Conservation (phyloP, 2,888 invertebrate genomes). For the Netelia fuscicornis region DNA sequence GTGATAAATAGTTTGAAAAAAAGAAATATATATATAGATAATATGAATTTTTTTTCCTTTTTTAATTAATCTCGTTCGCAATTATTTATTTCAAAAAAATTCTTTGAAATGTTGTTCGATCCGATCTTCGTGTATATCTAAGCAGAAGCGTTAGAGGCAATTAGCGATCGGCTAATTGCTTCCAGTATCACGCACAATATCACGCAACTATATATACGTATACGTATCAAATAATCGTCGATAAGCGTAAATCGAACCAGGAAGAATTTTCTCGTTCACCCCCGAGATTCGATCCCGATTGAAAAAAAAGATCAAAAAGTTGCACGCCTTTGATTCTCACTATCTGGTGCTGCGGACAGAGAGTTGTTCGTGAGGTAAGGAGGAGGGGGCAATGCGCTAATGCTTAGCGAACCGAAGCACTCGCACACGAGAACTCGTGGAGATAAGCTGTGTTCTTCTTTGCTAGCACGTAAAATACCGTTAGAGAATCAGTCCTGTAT, state of each 20-base stretch:
- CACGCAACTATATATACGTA: background rate
- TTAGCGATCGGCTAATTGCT: conserved; percentile 44
- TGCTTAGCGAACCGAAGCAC: conserved; percentile 59
- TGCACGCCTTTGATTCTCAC: conserved; percentile 26
- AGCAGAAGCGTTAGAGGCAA: conserved; percentile 1
- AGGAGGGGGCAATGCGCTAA: conserved; percentile 16
- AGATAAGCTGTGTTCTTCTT: conserved; percentile 56
- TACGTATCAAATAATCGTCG: conserved; percentile 5
- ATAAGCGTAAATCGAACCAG: conserved; percentile 45
- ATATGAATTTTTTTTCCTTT: background rate
- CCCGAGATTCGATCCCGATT: conserved; percentile 48
- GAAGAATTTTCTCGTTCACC: conserved; percentile 48
- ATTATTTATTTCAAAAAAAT: background rate
- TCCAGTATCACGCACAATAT: conserved; percentile 25
- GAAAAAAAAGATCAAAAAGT: conserved; percentile 29
- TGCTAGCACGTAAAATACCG: conserved; percentile 43
- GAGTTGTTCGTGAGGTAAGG: conserved; percentile 28
- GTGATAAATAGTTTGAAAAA: too few species aligned
- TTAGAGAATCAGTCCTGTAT: conserved; percentile 59
- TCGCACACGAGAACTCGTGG: conserved; percentile 33
- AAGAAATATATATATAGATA: background rate
- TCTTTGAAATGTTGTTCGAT: background rate
- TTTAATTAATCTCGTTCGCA: background rate
- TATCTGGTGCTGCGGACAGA: conserved; percentile 4
- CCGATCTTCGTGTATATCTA: background rate